A percentile compares a stretch with the other conserved stretches of the same genome.
Evolutionary conservation across 1,140 invertebrate species (phyloP).

Genomic region (Caenorhabditis latens): DNA sequence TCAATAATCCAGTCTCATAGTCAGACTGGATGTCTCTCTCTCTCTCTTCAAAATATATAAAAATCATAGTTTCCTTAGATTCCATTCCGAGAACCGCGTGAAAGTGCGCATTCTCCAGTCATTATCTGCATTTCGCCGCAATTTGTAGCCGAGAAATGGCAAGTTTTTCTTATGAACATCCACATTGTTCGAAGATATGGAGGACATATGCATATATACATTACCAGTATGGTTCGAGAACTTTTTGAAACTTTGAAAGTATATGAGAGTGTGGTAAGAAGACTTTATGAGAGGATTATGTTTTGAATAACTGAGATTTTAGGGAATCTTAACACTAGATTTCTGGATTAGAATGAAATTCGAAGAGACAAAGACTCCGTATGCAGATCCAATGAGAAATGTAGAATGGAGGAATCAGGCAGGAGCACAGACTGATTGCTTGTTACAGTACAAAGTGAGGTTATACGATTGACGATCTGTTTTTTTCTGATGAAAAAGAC

Average conservation of each 20-base stretch:
- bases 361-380: neutral
- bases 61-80: neutral
- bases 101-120: conserved; percentile 38
- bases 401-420: conserved; percentile 59
- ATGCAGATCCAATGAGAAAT: conserved; percentile 34
- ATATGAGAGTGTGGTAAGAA: conserved; percentile 42
- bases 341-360: conserved; percentile 48
- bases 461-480: neutral
- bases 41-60: neutral
- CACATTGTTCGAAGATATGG: conserved; percentile 48
- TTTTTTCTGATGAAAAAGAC: neutral
- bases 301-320: neutral
- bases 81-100: conserved; percentile 44
- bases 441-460: conserved; percentile 57
- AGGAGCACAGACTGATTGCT: conserved; percentile 57
- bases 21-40: neutral
- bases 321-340: conserved; percentile 34
- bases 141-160: conserved; percentile 57
- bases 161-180: conserved; percentile 37
- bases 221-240: conserved; percentile 31
- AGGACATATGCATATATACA: conserved; percentile 58
- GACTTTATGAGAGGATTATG: neutral
- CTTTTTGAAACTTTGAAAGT: conserved; percentile 25
- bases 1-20: neutral
- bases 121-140: conserved; percentile 57